Conservation (phyloP, 2,888 invertebrate species). For the Leucania comma region DNA sequence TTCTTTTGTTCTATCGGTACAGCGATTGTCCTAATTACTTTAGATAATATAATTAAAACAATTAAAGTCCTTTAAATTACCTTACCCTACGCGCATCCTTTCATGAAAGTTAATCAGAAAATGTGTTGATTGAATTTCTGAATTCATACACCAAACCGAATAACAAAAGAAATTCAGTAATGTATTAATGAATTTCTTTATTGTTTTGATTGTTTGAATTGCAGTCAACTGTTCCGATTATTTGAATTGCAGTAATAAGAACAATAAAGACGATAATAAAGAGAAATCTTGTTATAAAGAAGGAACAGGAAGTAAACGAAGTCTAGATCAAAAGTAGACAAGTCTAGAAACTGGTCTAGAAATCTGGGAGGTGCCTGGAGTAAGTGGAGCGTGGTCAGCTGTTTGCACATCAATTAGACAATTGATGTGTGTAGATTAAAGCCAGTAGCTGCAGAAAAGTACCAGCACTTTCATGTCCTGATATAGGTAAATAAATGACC, state of each 20-base stretch:
- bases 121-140: constrained; percentile 24
- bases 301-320: constrained; percentile 57
- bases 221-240: too few species aligned
- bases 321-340: constrained; percentile 52
- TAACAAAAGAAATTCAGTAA: background rate
- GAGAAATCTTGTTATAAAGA: constrained; percentile 51
- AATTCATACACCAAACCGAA: constrained; percentile 10
- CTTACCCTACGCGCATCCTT: too few species aligned
- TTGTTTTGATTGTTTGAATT: background rate
- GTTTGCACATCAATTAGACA: constrained; percentile 62
- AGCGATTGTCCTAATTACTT: background rate
- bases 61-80: too few species aligned
- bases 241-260: constrained; percentile 20
- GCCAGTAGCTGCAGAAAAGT: constrained; percentile 17
- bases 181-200: too few species aligned
- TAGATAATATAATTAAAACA: background rate
- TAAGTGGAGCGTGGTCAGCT: constrained; percentile 76
- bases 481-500: constrained; percentile 21
- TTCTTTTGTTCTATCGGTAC: background rate
- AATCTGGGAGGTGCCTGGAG: constrained; percentile 71
- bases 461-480: constrained; percentile 26
- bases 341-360: constrained; percentile 77
- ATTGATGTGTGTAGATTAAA: constrained; percentile 55
- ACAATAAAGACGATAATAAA: constrained; percentile 43
- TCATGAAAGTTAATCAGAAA: constrained; percentile 17